Percentiles rank a stretch among this genome's conserved stretches.
Evolutionary conservation across 2,113 vertebrate species (phyloP).

Genomic region (Ceyx margarethae): DNA sequence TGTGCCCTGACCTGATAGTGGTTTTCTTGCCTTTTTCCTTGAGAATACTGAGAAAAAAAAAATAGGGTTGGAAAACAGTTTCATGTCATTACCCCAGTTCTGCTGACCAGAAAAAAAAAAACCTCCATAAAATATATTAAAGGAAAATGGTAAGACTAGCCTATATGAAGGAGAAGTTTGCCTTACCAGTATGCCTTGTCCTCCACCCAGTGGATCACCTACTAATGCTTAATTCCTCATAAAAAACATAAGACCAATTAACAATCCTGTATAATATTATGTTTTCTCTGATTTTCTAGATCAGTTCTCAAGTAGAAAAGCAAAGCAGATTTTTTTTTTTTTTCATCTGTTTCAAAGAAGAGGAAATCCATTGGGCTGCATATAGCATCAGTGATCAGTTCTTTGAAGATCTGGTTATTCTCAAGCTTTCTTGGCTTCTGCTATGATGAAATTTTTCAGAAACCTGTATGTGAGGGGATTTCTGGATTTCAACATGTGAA

Average conservation of each 20-base stretch:
- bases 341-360: not conserved
- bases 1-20: not conserved
- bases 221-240: not conserved
- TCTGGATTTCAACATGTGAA: not conserved
- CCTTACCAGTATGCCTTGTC: not conserved
- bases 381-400: not conserved
- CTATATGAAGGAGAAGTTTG: not conserved
- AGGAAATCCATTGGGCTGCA: not conserved
- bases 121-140: not conserved
- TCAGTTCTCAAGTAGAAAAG: not conserved
- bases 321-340: not conserved
- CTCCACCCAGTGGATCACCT: not conserved
- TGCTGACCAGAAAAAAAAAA: not conserved
- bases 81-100: not conserved
- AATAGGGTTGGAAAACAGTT: not conserved
- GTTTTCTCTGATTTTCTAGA: not conserved
- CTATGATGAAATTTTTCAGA: not conserved
- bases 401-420: not conserved
- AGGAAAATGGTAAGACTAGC: not conserved
- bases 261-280: not conserved
- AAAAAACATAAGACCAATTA: not conserved
- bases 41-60: not conserved
- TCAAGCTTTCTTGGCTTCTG: not conserved
- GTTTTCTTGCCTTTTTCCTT: not conserved
- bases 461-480: not conserved